phyloP scores from a whole-genome alignment of 1,140 invertebrate species.

The Drosophila kikkawai region DNA sequence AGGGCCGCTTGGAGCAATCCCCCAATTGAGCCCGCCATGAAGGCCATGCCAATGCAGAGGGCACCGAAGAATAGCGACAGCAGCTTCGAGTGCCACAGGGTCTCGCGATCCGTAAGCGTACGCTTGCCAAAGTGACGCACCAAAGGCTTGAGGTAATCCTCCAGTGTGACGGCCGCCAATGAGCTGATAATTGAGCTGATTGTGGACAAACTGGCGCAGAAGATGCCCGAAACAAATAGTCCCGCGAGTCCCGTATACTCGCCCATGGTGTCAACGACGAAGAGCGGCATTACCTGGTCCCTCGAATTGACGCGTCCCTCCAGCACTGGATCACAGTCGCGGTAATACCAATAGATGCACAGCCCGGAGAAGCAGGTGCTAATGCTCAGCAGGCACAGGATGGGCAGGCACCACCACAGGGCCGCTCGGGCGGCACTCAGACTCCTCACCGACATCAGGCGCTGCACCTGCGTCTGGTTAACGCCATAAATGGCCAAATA shows the following conservation, averaged over 20 bases:
- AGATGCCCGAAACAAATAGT: slow-evolving; percentile 93
- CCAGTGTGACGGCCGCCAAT: slow-evolving; percentile 92
- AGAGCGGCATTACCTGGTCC: slow-evolving; percentile 90
- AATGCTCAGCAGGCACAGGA: slow-evolving; percentile 89
- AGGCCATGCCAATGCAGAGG: slow-evolving; percentile 90
- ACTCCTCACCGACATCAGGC: slow-evolving; percentile 91
- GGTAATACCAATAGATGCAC: slow-evolving; percentile 91
- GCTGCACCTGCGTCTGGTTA: slow-evolving; percentile 94
- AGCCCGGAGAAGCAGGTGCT: slow-evolving; percentile 92
- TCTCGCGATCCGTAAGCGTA: slow-evolving; percentile 64
- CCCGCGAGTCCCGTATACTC: slow-evolving; percentile 90
- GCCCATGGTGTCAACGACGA: slow-evolving; percentile 91
- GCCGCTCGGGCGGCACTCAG: slow-evolving; percentile 88
- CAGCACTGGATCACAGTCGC: slow-evolving; percentile 90
- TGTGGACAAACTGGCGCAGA: slow-evolving; percentile 93
- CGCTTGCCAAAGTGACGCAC: slow-evolving; percentile 65
- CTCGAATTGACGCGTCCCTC: slow-evolving; percentile 86
- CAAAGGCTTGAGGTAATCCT: slow-evolving; percentile 91
- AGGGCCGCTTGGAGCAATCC: slow-evolving; percentile 90
- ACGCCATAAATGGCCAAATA: slow-evolving; percentile 92
- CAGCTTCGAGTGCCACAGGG: slow-evolving; percentile 86
- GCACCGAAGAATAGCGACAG: slow-evolving; percentile 89
- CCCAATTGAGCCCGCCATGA: slow-evolving; percentile 89
- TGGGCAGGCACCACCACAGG: slow-evolving; percentile 90
- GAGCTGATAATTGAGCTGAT: slow-evolving; percentile 94